Base-by-base conservation (phyloP, 1,140 invertebrate species). In the Drosophila sturtevanti region DNA sequence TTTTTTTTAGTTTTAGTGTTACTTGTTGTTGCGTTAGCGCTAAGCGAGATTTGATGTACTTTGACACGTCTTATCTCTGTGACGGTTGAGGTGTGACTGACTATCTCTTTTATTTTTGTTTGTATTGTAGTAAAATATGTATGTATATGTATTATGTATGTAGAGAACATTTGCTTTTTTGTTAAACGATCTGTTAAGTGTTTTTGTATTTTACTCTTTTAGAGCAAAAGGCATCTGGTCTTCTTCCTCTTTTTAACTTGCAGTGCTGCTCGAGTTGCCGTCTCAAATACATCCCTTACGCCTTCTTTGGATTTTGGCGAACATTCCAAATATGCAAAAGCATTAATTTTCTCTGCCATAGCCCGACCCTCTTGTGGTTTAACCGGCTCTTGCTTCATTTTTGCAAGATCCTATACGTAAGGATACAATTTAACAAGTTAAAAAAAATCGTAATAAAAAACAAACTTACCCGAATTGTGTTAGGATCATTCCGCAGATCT, bases 241-340 rank as follows among this genome's bases (percentile, higher is more conserved):
- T 96, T 96, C 95, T 96, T 96, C 95, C 96, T 96, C 95, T 96
- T 96, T 94, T 96, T 96, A 63, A 98, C 97, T 94, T 99, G 98
- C 92, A 99, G 94, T 89, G 99, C 98, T 92, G 99, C 98, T 91
- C 98, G 95, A 61, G 99, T 99, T 81, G 99, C 99, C 81, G 98
- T 99, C 95, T 99, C 98, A 93, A 99, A 99, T 48, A 99, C 98
- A 93, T 99, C 98, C 89, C 98, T 95, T 54, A 99, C 98, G 90
- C 99, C 98, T 92, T 99, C 99, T 95, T 99, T 99, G 92, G 98
- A 99, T 93, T 99, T 99, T 86, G 99, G 98, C 56, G 98, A 99
- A 94, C 99, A 99, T 94, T 99, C 99, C 76, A 99, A 94, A 94
- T 99, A 99, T 65, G 98, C 98, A 93, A 98, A 99, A 69, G 99